Evolutionary conservation across 1,140 invertebrate genomes (phyloP).

Genomic region (Globodera ellingtonae): DNA sequence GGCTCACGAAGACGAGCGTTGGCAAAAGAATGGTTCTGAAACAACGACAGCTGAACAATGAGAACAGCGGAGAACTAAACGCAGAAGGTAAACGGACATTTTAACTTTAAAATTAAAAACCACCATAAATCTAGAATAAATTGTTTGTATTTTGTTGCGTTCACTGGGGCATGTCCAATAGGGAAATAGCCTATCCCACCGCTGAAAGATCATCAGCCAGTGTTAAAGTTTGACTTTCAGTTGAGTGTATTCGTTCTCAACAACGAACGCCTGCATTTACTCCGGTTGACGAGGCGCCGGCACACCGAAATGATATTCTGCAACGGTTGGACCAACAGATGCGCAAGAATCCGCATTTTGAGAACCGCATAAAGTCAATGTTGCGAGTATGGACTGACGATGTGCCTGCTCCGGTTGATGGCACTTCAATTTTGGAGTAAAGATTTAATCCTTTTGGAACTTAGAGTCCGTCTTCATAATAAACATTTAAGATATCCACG

Average conservation of each 20-base stretch:
- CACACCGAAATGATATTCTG: conserved; percentile 18
- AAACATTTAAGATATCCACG: not conserved
- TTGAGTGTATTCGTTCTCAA: not conserved
- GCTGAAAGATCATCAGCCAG: not conserved
- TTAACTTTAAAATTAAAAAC: not conserved
- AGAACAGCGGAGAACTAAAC: not conserved
- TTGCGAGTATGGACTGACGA: conserved; percentile 22
- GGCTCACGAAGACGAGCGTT: not conserved
- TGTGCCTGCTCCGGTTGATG: not conserved
- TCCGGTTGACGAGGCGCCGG: not conserved
- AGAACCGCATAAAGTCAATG: conserved; percentile 22
- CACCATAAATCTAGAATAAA: too few species aligned
- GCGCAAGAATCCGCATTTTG: conserved; percentile 16
- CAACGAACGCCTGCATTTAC: not conserved
- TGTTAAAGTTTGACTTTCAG: not conserved
- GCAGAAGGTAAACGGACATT: not conserved
- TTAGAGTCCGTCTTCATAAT: not conserved
- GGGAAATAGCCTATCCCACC: too few species aligned
- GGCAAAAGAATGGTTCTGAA: conserved; percentile 3
- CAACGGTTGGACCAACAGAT: conserved; percentile 21
- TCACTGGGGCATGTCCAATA: too few species aligned
- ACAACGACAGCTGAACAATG: not conserved
- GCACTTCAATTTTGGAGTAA: not conserved
- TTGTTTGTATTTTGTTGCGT: too few species aligned
- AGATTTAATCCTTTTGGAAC: not conserved